Percentiles rank a stretch among this genome's conserved stretches.
Evolutionary conservation across 2,888 invertebrate species (phyloP).

Genomic region (Diaphora mendica): DNA sequence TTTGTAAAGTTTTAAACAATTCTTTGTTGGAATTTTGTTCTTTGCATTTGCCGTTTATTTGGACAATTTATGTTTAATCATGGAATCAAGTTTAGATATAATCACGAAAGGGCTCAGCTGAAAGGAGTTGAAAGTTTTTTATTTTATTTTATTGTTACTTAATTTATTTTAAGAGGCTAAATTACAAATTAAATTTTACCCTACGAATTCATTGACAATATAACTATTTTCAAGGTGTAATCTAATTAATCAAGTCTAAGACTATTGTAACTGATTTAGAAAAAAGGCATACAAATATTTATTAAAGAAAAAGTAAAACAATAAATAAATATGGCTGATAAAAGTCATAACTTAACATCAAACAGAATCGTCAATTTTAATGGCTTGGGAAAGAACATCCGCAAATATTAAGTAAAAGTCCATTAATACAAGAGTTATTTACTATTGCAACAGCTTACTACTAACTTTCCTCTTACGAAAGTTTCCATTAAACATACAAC

Average conservation of each 20-base stretch:
- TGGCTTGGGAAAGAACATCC: not conserved
- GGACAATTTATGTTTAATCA: not conserved
- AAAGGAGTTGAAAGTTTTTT: not conserved
- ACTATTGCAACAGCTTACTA: constrained; percentile 27
- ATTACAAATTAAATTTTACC: not conserved
- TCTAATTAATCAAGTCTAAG: not conserved
- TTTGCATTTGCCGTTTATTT: constrained; percentile 3
- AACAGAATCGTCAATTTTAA: constrained; percentile 11
- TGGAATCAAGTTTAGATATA: not conserved
- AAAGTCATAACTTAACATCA: not conserved
- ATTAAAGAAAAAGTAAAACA: not conserved
- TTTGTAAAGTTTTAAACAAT: constrained; percentile 14
- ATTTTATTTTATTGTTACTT: not conserved
- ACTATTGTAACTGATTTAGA: not conserved
- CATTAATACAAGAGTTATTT: constrained; percentile 11
- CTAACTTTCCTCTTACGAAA: constrained; percentile 28
- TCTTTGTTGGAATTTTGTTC: not conserved
- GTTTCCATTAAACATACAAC: constrained; percentile 40
- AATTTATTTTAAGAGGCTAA: not conserved
- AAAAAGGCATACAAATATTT: not conserved
- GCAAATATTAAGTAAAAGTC: not conserved
- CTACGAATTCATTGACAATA: not conserved
- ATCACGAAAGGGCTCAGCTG: not conserved
- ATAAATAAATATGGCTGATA: not conserved
- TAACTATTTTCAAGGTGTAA: not conserved